Evolutionary conservation across 2,797 vertebrate species (phyloP).

Genomic region (Thamnophis elegans): DNA sequence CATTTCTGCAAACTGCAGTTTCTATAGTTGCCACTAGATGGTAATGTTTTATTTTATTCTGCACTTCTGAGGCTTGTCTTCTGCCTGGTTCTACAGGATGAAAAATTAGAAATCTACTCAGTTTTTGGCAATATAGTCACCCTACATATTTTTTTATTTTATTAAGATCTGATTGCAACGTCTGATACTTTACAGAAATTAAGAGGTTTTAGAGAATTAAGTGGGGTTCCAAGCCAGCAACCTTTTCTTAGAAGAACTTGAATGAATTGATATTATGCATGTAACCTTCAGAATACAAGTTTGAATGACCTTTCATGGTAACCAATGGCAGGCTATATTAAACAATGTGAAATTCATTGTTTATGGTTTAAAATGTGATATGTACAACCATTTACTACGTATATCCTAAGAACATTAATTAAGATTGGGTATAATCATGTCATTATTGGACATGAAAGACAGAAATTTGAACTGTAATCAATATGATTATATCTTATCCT

Average conservation of each 20-base stretch:
- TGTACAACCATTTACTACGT: not conserved
- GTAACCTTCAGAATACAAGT: not conserved
- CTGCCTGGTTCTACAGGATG: not conserved
- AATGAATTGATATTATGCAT: not conserved
- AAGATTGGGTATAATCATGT: not conserved
- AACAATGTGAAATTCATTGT: not conserved
- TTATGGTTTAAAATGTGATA: not conserved
- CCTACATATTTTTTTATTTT: not conserved
- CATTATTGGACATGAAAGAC: not conserved
- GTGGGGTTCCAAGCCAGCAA: not conserved
- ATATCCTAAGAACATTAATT: not conserved
- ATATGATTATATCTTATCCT: not conserved
- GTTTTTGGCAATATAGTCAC: not conserved
- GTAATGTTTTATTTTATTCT: not conserved
- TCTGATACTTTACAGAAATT: not conserved
- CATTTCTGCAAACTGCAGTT: not conserved
- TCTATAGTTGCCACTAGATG: not conserved
- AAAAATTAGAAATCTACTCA: not conserved
- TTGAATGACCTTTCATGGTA: not conserved
- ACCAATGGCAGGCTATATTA: not conserved
- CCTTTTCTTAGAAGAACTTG: not conserved
- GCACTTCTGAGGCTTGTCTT: not conserved
- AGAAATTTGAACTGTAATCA: not conserved
- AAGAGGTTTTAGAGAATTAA: not conserved
- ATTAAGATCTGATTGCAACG: not conserved